These are phyloP conservation scores for Carterocephalus palaemon DNA, from an alignment of 2,888 invertebrate species.

Conservation along the genomic window DNA sequence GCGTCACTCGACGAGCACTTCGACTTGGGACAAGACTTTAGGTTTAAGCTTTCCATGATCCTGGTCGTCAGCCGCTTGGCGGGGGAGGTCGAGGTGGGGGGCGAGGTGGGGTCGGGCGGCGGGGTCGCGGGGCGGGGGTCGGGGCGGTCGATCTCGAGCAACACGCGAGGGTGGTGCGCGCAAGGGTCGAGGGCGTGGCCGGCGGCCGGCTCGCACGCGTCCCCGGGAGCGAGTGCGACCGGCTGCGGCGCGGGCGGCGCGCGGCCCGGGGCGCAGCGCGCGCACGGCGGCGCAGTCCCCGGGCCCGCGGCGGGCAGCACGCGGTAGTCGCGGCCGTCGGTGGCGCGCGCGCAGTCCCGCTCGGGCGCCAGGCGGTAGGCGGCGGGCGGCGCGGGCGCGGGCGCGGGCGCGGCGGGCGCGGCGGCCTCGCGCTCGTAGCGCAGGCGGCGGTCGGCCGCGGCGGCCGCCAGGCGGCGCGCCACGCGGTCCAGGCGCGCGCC, in stretches of 20 bases:
- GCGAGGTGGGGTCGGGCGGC: not conserved
- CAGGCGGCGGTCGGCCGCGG: conserved; percentile 28
- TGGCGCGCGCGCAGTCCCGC: conserved; percentile 40
- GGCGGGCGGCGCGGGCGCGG: conserved; percentile 10
- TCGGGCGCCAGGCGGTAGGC: conserved; percentile 31
- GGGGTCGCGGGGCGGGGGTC: not conserved
- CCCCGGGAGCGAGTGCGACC: conserved; percentile 37
- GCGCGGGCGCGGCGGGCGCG: conserved; percentile 30
- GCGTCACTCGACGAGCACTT: conserved; percentile 1
- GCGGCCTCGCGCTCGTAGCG: conserved; percentile 32
- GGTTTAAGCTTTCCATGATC: conserved; percentile 33
- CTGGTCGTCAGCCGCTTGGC: conserved; percentile 29
- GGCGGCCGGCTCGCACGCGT: conserved; percentile 37
- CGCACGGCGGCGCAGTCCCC: not conserved
- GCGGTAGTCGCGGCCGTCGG: conserved; percentile 41
- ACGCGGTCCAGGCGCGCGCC: conserved; percentile 25
- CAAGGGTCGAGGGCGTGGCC: conserved; percentile 42
- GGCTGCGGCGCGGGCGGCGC: conserved; percentile 37
- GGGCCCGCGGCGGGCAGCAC: conserved; percentile 25
- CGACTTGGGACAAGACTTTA: conserved; percentile 21
- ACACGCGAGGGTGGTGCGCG: conserved; percentile 45
- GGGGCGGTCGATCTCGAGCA: conserved; percentile 45
- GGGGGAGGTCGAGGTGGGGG: not conserved
- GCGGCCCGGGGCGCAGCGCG: conserved; percentile 28
- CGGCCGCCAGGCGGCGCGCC: conserved; percentile 22